Conservation (phyloP, 2,888 invertebrate genomes). For the Boloria selene region DNA sequence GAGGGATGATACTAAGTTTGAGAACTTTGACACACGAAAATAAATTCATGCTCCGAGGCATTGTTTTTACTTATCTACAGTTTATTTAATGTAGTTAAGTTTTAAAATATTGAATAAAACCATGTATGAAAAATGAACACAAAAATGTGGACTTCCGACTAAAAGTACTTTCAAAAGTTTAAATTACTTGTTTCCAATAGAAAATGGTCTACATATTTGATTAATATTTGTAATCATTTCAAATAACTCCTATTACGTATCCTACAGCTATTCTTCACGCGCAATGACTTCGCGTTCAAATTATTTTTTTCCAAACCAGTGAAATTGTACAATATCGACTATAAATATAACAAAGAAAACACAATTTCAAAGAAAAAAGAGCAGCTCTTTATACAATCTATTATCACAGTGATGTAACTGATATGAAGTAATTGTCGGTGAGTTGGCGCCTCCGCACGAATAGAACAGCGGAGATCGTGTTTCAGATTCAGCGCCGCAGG, state of each 20-base stretch:
- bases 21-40: slow-evolving; percentile 12
- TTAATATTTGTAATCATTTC: background rate
- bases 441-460: slow-evolving; percentile 7
- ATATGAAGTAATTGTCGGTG: slow-evolving; percentile 17
- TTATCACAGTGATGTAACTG: slow-evolving; percentile 1
- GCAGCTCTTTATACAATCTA: background rate
- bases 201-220: background rate
- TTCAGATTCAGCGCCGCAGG: slow-evolving; percentile 58
- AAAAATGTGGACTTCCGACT: background rate
- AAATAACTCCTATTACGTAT: no score
- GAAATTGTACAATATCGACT: no score
- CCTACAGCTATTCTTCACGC: no score
- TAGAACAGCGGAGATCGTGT: slow-evolving; percentile 31
- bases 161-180: background rate
- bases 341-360: no score
- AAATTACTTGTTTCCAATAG: background rate
- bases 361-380: background rate
- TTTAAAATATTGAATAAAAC: background rate
- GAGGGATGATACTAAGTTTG: slow-evolving; percentile 1
- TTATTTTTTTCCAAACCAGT: no score
- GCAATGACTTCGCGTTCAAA: no score
- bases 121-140: background rate
- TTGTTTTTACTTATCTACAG: background rate
- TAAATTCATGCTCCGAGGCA: background rate
- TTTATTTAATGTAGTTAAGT: background rate